Base-by-base conservation (phyloP, 2,797 vertebrate species). In the Apogon talboti region DNA sequence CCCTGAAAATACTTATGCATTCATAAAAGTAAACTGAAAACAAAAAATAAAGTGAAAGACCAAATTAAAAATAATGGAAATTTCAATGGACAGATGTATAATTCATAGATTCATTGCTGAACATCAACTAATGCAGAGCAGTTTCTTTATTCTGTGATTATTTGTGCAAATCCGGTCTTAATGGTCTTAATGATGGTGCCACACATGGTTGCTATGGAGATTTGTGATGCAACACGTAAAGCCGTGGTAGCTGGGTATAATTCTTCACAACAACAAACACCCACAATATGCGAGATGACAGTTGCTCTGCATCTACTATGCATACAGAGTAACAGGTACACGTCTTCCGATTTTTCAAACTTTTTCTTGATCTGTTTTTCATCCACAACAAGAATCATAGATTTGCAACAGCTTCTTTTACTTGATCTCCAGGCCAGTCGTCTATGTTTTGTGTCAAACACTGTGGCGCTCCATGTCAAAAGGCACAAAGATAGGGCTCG, bases 391-490 rank as follows among this genome's bases (percentile, higher is more conserved):
- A 28, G 13, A 60, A 24, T 46, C 13, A 2, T 2, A 18, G 30
- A 54, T 48, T 59, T 57, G 58, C 11, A 0, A 57, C 14, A 0
- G 40, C 3, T 21, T 61, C 12, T 11, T 63, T 52, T 72, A 57
- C 58, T 69, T 14, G 73, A 71, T 54, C 72, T 46, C 67, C 30
- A 11, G 62, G 55, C 50, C 65, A 80, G 68, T 59, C 66, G 14
- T 60, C 51, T 59, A 37, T 52, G 61, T 50, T 56, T 46, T 6
- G 47, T 62, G 64, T 74, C 56, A 45, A 38, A 40, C 49, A 8
- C 52, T n/a, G 57, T 21, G 54, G 67, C 79, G 64, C 71, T 30
- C 54, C 66, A 66, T 86, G 86, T 90, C 87, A 89, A 88, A 90
- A 86, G 88, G 70, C 90, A 83, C 75, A 49, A 30, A 72, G 70